Percentiles rank a stretch among this genome's conserved stretches.
These are phyloP conservation scores for Antheraea yamamai DNA, from an alignment of 2,888 invertebrate species.

Conservation along the genomic window DNA sequence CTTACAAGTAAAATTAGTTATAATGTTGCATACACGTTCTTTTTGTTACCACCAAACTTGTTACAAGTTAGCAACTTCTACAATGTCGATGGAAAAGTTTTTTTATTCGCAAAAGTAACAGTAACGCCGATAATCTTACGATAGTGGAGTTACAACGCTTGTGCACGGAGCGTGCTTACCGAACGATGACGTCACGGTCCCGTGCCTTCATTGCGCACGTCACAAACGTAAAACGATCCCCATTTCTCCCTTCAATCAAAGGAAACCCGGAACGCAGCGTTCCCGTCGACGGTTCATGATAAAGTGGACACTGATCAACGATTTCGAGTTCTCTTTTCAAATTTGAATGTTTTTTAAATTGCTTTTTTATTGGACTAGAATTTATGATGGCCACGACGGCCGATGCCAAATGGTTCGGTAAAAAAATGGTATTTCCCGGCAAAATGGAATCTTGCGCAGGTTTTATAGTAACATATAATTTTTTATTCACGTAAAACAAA, in stretches of 20 bases:
- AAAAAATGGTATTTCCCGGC: conserved; percentile 2
- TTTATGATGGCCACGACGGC: conserved; percentile 69
- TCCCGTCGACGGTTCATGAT: conserved; percentile 36
- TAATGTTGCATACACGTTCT: neutral
- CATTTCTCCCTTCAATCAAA: conserved; percentile 37
- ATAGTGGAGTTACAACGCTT: conserved; percentile 42
- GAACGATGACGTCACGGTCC: conserved; percentile 75
- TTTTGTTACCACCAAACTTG: neutral
- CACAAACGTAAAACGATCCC: conserved; percentile 41
- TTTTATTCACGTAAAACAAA: neutral
- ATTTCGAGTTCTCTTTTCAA: conserved; percentile 53
- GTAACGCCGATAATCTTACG: conserved; percentile 37
- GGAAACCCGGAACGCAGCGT: conserved; percentile 35
- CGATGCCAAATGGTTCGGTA: conserved; percentile 55
- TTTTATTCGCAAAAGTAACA: conserved; percentile 25
- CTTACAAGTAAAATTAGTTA: neutral
- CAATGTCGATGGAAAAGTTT: conserved; percentile 22
- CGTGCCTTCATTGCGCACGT: conserved; percentile 49
- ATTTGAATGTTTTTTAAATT: conserved; percentile 46
- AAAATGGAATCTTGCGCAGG: neutral
- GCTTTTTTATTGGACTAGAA: conserved; percentile 78
- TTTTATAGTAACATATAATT: conserved; percentile 9
- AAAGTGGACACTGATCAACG: conserved; percentile 43
- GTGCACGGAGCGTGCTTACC: conserved; percentile 73
- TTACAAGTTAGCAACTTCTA: neutral